Base-by-base conservation (phyloP, 2,113 vertebrate genomes). In the Phalacrocorax carbo region DNA sequence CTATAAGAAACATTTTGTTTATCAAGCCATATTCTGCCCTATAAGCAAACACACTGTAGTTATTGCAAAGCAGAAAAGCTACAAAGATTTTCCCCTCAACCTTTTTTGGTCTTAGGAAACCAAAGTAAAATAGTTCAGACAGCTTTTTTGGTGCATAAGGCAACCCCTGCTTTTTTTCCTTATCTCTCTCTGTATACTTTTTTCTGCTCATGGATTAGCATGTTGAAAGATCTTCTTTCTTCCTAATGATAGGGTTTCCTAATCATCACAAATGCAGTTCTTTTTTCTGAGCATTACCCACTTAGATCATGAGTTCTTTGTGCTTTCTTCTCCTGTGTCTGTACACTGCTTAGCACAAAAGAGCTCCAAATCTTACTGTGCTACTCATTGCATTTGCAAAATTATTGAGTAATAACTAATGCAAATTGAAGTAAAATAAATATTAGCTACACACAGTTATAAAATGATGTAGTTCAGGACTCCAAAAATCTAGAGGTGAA, bases 1-100 rank as follows among this genome's bases (percentile, higher is more conserved):
- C 88, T 96, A 94, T 95, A 98, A 96, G 97, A 96, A 96, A 88
- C 46, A 15, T 89, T 95, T 90, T 98, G 93, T 97, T 91, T 93
- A 84, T 70, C 52, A 58, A 88, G 71, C 54, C 82, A 49, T 46
- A 48, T 93, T 97, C 58, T 93, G 72, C 84, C 55, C 92, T 97
- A 73, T 83, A 95, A 97, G 78, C 55, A 96, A 95, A 95, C 57
- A 90, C 40, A n/a, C 19, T 38, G 66, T 70, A 84, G 70, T 95
- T 95, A 87, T 38, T 90, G 75, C 36, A 75, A 64, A 42, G 29
- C 42, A 81, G 19, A 82, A 94, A 78, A 86, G 2, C 3, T 58
- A 40, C 9, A 27, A 66, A 61, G 57, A n/a, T 81, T 77, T 94
- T 36, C 19, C 9, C 6, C 25, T 86, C 0, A 0, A 77, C 9